phyloP scores from a whole-genome alignment of 2,797 vertebrate genomes.

The Phataginus tricuspis region DNA sequence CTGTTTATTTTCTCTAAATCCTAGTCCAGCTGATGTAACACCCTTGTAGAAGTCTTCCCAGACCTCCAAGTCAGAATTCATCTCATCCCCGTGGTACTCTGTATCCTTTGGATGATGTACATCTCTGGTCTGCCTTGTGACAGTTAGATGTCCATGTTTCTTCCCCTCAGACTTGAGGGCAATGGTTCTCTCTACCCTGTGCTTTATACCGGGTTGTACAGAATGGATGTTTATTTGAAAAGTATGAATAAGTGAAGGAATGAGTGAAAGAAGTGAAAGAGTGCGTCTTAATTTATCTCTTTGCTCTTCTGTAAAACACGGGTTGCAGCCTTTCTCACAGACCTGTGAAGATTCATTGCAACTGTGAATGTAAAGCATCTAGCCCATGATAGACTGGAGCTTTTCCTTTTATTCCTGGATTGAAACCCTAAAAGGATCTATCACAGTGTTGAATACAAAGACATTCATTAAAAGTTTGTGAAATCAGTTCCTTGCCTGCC shows the following conservation, averaged over 20 bases:
- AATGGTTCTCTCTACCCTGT: background rate
- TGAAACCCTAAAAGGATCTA: background rate
- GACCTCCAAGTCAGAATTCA: background rate
- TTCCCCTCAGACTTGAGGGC: background rate
- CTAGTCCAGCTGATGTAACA: background rate
- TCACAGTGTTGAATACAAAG: background rate
- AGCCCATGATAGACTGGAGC: background rate
- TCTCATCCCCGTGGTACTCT: background rate
- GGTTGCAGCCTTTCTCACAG: background rate
- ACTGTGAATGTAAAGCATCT: background rate
- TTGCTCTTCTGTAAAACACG: background rate
- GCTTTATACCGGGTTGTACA: background rate
- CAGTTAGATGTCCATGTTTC: background rate
- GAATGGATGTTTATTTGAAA: constrained; percentile 28
- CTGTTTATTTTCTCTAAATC: background rate
- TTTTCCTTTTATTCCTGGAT: constrained; percentile 18
- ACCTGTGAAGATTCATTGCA: background rate
- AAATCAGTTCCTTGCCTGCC: background rate
- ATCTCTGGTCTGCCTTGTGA: background rate
- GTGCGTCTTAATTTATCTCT: background rate
- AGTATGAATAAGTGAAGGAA: background rate
- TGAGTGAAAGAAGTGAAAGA: background rate
- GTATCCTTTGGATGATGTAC: background rate
- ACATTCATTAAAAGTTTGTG: background rate
- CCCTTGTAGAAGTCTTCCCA: background rate